phyloP scores from a whole-genome alignment of 1,140 invertebrate genomes.

The Aphaenogaster ashmeadi region DNA sequence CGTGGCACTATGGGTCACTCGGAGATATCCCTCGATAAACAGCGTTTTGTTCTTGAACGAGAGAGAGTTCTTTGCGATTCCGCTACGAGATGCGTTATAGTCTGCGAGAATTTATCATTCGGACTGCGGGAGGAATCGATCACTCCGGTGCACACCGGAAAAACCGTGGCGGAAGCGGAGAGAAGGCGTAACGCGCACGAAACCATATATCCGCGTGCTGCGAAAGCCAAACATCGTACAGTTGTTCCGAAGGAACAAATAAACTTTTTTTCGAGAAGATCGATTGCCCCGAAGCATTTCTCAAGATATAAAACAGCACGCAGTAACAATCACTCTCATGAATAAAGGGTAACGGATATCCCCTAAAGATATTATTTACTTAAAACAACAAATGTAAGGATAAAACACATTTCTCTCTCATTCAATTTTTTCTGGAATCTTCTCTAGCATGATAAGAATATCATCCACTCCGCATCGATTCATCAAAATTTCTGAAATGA shows the following conservation, averaged over 20 bases:
- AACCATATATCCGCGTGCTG: constrained; percentile 47
- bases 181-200: constrained; percentile 28
- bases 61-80: not conserved
- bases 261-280: constrained; percentile 35
- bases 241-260: constrained; percentile 34
- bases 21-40: not conserved
- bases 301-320: constrained; percentile 53
- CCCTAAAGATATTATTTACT: constrained; percentile 48
- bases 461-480: not conserved
- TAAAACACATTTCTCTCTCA: constrained; percentile 12
- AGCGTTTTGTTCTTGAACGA: not conserved
- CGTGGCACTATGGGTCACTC: not conserved
- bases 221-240: constrained; percentile 48
- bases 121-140: constrained; percentile 35
- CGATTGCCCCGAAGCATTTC: constrained; percentile 34
- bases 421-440: not conserved
- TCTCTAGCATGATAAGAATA: not conserved
- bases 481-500: not conserved
- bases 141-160: not conserved
- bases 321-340: constrained; percentile 53
- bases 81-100: constrained; percentile 5
- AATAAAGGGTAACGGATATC: constrained; percentile 30
- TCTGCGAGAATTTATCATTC: constrained; percentile 48
- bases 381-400: not conserved
- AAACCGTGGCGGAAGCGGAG: constrained; percentile 13